Evolutionary conservation across 2,113 vertebrate genomes (phyloP), one percentile per base, ranked within the genome.

Genomic region (Corythornis madagascariensis): DNA sequence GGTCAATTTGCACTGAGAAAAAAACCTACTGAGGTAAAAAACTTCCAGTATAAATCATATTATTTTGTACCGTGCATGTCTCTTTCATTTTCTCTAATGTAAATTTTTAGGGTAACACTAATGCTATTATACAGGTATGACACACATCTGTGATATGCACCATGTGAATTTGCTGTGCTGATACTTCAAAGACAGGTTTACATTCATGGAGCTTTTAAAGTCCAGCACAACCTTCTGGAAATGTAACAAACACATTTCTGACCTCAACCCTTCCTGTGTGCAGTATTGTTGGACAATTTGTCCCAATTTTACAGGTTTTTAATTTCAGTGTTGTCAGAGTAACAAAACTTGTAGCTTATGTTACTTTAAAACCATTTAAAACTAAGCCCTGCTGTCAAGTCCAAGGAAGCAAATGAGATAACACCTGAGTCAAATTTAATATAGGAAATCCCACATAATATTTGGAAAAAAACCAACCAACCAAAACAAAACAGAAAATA

Each of bases 31-130:
- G 4, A 61, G 50, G 9, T 19, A 88, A 78, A 95, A 94, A 55
- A 63, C 9, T 84, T 83, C 31, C 29, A 22, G 57, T 47, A 71
- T 28, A 96, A 89, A 93, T 77, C 25, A 14, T 29, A 66, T 83
- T 93, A 66, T 16, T 42, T 64, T 55, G 78, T 83, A 75, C 24
- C 11, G 52, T 42, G 45, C 28, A 85, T 45, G 45, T 89, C 94
- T 91, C 35, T 96, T 93, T 84, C 42, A 88, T 96, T 97, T 95
- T 90, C 38, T 71, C 35, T 16, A 88, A 20, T 64, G 69, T 84
- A 88, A 95, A 88, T 92, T 70, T 61, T 90, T 53, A 93, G n/a
- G 40, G 35, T 75, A 92, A 88, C 53, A 69, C 42, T 91, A 95
- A 95, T 53, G 16, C 91, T 82, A 75, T 93, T 92, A 92, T 28